Evolutionary conservation across 2,888 invertebrate species (phyloP).

Genomic region (Strigamia crassipes): DNA sequence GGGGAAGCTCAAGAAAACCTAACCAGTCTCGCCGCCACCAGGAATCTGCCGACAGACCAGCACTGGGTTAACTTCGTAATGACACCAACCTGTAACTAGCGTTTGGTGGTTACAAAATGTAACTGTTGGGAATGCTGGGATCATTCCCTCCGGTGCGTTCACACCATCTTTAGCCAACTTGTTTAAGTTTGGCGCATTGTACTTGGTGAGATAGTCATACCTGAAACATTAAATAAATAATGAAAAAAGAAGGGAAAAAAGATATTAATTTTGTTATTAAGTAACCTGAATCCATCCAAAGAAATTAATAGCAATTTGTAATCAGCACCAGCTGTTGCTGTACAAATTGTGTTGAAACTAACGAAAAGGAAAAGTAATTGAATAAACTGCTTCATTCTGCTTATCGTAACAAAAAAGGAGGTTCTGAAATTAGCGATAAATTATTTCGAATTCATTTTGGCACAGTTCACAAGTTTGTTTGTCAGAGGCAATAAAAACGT

Average conservation of each 20-base stretch:
- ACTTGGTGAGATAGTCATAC: not conserved
- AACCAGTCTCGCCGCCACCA: too few relatives aligned
- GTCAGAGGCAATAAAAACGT: too few relatives aligned
- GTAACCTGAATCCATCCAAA: not conserved
- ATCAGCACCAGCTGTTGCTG: not conserved
- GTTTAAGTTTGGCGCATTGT: not conserved
- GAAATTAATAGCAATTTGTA: not conserved
- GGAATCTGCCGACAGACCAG: too few relatives aligned
- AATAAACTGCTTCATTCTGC: too few relatives aligned
- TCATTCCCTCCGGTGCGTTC: slow-evolving; percentile 41
- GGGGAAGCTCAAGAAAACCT: too few relatives aligned
- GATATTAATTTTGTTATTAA: not conserved
- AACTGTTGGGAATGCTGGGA: slow-evolving; percentile 46
- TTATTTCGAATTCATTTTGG: too few relatives aligned
- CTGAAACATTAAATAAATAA: not conserved
- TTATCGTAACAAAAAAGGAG: too few relatives aligned
- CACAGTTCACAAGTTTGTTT: too few relatives aligned
- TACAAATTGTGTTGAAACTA: not conserved
- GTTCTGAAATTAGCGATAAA: too few relatives aligned
- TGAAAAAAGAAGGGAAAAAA: not conserved
- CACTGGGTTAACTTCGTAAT: too few relatives aligned
- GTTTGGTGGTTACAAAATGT: slow-evolving; percentile 49
- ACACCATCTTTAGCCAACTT: slow-evolving; percentile 43
- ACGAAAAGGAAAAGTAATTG: not conserved
- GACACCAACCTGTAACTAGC: slow-evolving; percentile 51